Conservation (phyloP, 2,888 invertebrate genomes). For the Agriopis leucophaearia region DNA sequence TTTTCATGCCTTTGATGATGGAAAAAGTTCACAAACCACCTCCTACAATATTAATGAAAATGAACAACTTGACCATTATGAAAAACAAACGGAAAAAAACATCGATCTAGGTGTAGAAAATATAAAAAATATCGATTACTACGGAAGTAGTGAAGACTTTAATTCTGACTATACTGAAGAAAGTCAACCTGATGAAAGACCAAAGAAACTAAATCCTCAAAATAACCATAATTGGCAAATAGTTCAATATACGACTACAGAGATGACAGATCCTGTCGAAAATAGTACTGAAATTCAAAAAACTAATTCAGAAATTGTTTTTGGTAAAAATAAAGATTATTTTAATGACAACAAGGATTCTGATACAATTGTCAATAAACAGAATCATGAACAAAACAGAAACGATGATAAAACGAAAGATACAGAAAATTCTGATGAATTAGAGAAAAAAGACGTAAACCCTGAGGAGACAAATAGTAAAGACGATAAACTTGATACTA, state of each 20-base stretch:
- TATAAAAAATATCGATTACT: not conserved
- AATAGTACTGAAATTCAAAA: not conserved
- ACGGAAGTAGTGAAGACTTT: not conserved
- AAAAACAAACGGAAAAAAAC: not conserved
- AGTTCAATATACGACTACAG: not conserved
- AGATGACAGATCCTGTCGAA: not conserved
- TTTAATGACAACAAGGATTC: not conserved
- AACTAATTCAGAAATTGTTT: not conserved
- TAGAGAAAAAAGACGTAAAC: not conserved
- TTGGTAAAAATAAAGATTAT: not conserved
- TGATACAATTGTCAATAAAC: not conserved
- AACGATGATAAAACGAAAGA: not conserved
- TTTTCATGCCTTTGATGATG: not conserved
- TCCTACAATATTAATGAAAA: not conserved
- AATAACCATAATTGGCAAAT: not conserved
- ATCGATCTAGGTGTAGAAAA: not conserved
- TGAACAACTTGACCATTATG: not conserved
- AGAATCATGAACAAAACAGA: too few relatives aligned
- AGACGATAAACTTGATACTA: not conserved
- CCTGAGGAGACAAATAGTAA: too few relatives aligned
- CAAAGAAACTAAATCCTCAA: not conserved
- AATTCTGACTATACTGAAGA: not conserved
- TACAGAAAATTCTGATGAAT: not conserved
- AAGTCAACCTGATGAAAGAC: not conserved
- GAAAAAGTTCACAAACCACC: not conserved